These are phyloP conservation scores for Andrena dorsata DNA, from an alignment of 2,888 invertebrate species.

Conservation along the genomic window DNA sequence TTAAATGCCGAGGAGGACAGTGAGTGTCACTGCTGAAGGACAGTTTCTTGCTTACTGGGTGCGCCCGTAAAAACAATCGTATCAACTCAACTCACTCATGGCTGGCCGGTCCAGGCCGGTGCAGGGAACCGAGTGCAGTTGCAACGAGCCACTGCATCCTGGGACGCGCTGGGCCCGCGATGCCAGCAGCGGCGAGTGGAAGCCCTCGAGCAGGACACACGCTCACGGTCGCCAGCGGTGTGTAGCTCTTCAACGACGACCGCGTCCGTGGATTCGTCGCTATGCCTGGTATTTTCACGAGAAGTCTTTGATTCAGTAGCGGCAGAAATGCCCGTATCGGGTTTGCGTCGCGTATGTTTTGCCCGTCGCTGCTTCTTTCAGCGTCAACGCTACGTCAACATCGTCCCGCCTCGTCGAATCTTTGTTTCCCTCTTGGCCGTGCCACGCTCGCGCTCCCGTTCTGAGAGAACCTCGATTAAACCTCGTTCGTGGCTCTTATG, in stretches of 20 bases:
- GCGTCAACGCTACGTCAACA: constrained; percentile 36
- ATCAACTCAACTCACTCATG: constrained; percentile 80
- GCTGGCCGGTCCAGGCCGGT: constrained; percentile 69
- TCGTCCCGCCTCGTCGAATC: constrained; percentile 45
- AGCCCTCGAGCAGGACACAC: constrained; percentile 19
- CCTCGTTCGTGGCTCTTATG: neutral
- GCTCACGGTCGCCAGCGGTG: constrained; percentile 45
- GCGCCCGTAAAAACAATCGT: constrained; percentile 84
- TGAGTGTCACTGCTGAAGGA: constrained; percentile 83
- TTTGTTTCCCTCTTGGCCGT: constrained; percentile 23
- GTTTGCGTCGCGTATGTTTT: constrained; percentile 74
- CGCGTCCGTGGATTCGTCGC: constrained; percentile 77
- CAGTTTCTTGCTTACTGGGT: constrained; percentile 83
- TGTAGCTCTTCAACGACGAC: constrained; percentile 17
- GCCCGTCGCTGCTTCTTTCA: constrained; percentile 63
- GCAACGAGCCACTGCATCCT: constrained; percentile 63
- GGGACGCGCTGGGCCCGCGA: constrained; percentile 45
- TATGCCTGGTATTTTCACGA: constrained; percentile 83
- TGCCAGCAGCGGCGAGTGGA: constrained; percentile 31
- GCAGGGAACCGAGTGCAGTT: constrained; percentile 49
- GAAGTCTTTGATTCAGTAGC: constrained; percentile 81
- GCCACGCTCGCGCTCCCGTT: neutral
- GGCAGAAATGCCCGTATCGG: constrained; percentile 82
- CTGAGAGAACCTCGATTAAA: neutral
- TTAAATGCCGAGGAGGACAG: constrained; percentile 63